Base-by-base conservation (phyloP, 2,797 vertebrate genomes). In the Steatocranus sp. region DNA sequence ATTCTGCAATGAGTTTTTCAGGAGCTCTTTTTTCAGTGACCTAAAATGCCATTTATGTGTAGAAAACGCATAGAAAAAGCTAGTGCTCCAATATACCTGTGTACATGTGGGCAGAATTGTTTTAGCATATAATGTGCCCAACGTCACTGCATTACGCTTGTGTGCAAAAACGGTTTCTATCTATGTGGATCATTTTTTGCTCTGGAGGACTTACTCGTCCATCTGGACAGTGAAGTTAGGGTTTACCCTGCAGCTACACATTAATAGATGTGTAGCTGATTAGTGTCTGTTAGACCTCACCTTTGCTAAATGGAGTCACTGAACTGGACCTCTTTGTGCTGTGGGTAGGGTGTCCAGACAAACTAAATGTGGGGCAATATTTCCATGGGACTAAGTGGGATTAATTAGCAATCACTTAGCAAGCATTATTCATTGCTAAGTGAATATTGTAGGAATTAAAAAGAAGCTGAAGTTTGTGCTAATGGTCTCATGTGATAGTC, bases 371-470 rank as follows among this genome's bases (percentile, higher is more conserved):
- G 58, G 76, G 30, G 32, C 48, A 23, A 25, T 49, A 46, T 78
- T 49, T 82, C 58, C 32, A 36, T 63, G 58, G 58, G 58, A 63
- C 58, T 63, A 63, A 63, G 58, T 63, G 32, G 58, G 58, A 63
- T 63, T 61, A 61, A 61, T 61, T 61, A 61, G 56, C 56, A 36
- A 61, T 61, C 56, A 61, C 56, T 61, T 61, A 61, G 56, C 30
- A 61, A 0, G 58, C 32, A 36, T 63, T 63, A 63, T 20, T 36
- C 32, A 63, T n/a, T 14, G 32, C 32, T 36, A 43, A 43, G 38
- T 43, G 23, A 70, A 43, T 43, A 70, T 27, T 70, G 63, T 43
- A 70, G 41, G 63, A 70, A 43, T 43, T 43, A 70, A 70, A 70
- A 70, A 25, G 38, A 70, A 43, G 63, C 63, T 70, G 63, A 43